Percentiles rank a stretch among this genome's conserved stretches.
phyloP scores from a whole-genome alignment of 2,113 vertebrate genomes.

The Oriolus oriolus region DNA sequence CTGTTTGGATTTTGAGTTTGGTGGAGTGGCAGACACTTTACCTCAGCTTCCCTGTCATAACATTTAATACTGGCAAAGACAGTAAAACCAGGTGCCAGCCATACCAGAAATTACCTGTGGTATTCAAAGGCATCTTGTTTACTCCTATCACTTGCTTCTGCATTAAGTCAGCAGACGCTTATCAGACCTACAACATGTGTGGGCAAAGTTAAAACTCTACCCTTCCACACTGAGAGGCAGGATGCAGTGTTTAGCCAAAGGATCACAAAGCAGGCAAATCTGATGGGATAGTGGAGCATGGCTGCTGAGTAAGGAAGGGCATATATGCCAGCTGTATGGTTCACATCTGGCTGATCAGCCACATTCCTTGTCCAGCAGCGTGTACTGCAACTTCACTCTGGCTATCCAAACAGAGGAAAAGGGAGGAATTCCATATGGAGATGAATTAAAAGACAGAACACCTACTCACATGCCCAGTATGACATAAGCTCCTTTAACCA shows the following conservation, averaged over 20 bases:
- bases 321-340: neutral
- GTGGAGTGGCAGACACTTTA: neutral
- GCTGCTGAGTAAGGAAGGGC: neutral
- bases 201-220: neutral
- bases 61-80: neutral
- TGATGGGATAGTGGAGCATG: neutral
- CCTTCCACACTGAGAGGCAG: neutral
- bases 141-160: neutral
- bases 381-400: neutral
- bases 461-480: neutral
- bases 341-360: neutral
- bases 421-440: neutral
- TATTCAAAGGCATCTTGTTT: neutral
- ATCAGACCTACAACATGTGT: fast-evolving
- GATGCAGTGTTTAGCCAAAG: neutral
- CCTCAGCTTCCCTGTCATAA: neutral
- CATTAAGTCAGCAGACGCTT: neutral
- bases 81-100: neutral
- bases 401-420: neutral
- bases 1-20: neutral
- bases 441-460: neutral
- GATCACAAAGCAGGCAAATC: neutral
- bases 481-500: neutral
- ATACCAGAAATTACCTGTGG: neutral
- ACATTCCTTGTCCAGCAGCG: neutral